These are phyloP conservation scores for Leptopilina drosophilae DNA, from an alignment of 2,888 invertebrate genomes.

Conservation along the genomic window DNA sequence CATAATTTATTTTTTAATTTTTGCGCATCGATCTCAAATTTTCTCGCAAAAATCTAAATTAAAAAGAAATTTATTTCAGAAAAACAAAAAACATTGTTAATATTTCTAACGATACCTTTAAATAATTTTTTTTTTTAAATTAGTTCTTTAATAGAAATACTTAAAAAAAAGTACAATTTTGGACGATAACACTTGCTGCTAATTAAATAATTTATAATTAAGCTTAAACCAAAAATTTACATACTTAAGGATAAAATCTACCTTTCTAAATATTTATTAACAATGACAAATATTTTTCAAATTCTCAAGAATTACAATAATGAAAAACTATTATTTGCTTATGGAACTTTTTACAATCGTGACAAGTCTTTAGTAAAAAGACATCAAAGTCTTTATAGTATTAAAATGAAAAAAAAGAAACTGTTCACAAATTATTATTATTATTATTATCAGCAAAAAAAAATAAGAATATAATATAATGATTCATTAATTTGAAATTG, in stretches of 20 bases:
- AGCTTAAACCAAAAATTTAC: not conserved
- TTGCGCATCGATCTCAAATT: too few relatives aligned
- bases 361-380: conserved; percentile 1
- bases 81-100: not conserved
- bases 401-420: not conserved
- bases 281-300: not conserved
- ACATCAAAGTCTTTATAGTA: too few relatives aligned
- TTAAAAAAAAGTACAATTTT: not conserved
- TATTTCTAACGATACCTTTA: too few relatives aligned
- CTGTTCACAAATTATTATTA: conserved; percentile 13
- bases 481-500: too few relatives aligned
- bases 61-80: not conserved
- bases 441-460: not conserved
- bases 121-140: too few relatives aligned
- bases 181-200: not conserved
- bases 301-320: not conserved
- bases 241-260: not conserved
- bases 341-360: conserved; percentile 12
- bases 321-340: not conserved
- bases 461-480: too few relatives aligned
- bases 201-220: not conserved
- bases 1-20: not conserved
- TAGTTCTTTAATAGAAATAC: not conserved
- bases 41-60: too few relatives aligned
- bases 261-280: not conserved